Evolutionary conservation across 30 jellyfish, hydroid and myxozoan genomes (phyloP).

Genomic region (Turritopsis dohrnii): DNA sequence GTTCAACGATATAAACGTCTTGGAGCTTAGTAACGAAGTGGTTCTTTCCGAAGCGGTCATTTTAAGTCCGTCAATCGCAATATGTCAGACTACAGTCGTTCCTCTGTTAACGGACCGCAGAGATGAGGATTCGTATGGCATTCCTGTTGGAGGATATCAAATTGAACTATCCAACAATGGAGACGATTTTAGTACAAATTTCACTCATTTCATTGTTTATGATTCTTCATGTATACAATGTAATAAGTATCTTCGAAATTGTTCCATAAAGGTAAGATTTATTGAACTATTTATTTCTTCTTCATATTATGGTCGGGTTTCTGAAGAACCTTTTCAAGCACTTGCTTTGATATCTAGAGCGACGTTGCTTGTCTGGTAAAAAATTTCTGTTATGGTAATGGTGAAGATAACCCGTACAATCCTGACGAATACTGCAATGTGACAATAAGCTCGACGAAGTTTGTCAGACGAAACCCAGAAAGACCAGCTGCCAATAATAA

Average conservation of each 20-base stretch:
- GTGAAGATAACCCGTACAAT: background rate
- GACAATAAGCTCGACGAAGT: background rate
- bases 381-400: background rate
- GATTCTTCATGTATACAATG: constrained; percentile 69
- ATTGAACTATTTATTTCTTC: background rate
- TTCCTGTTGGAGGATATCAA: constrained; percentile 49
- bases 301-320: background rate
- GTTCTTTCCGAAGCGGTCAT: background rate
- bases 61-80: constrained; percentile 45
- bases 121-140: constrained; percentile 24
- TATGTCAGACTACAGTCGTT: constrained; percentile 38
- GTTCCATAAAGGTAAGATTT: constrained; percentile 42
- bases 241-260: constrained; percentile 20
- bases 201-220: constrained; percentile 30
- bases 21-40: background rate
- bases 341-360: background rate
- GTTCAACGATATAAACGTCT: background rate
- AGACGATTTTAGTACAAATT: constrained; percentile 28
- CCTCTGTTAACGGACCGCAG: constrained; percentile 29
- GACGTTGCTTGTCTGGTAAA: background rate
- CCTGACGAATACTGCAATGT: background rate
- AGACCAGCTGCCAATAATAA: background rate
- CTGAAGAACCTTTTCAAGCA: background rate
- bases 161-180: constrained; percentile 55
- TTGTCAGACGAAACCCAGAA: background rate